Evolutionary conservation across 64 coral and sea anemone species (phyloP).

Genomic region (Dendronephthya gigantea): DNA sequence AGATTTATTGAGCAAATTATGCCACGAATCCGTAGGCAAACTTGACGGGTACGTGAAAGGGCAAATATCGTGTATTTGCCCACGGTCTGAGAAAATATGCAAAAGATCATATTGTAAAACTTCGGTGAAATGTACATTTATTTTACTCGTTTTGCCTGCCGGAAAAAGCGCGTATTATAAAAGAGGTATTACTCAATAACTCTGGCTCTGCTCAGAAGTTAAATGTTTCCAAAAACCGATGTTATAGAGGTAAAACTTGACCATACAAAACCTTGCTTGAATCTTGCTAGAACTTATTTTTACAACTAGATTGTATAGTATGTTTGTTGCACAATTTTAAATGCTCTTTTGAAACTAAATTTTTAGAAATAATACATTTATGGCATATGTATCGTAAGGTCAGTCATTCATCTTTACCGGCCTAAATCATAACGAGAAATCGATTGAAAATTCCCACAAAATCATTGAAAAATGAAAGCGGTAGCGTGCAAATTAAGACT

Average conservation of each 20-base stretch:
- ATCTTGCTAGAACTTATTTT: background rate
- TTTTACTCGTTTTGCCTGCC: background rate
- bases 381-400: background rate
- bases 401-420: background rate
- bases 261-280: background rate
- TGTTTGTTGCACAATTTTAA: background rate
- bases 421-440: background rate
- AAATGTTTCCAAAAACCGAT: background rate
- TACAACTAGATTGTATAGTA: background rate
- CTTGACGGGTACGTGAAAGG: background rate
- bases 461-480: slow-evolving; percentile 16
- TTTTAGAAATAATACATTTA: background rate
- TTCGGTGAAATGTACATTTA: background rate
- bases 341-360: background rate
- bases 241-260: background rate
- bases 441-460: background rate
- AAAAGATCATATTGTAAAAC: background rate
- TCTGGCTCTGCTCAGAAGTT: background rate
- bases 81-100: background rate
- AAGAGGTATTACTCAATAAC: background rate
- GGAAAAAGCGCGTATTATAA: background rate
- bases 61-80: background rate
- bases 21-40: background rate
- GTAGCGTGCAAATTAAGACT: slow-evolving; percentile 13
- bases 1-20: background rate